Evolutionary conservation across 2,888 invertebrate species (phyloP).

Genomic region (Chelonus formosanus): DNA sequence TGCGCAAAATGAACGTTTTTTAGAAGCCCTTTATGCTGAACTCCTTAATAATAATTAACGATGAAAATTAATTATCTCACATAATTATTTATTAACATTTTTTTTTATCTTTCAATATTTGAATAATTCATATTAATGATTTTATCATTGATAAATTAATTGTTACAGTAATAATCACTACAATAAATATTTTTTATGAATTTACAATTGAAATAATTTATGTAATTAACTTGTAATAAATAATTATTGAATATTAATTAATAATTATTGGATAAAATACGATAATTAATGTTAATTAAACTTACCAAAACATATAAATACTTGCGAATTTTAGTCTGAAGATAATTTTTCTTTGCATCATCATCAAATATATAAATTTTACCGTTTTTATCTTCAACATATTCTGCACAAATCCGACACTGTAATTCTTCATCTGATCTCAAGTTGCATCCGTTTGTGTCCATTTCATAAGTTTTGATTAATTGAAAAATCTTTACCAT

Average conservation of each 20-base stretch:
- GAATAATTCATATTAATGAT: background rate
- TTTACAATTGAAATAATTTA: no score
- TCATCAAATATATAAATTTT: slow-evolving; percentile 66
- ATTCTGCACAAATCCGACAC: slow-evolving; percentile 74
- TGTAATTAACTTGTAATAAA: no score
- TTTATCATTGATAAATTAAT: background rate
- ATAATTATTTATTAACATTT: slow-evolving; percentile 4
- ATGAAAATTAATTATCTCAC: background rate
- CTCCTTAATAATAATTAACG: no score
- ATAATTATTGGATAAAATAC: no score
- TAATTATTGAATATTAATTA: no score
- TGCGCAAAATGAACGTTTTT: slow-evolving; percentile 32
- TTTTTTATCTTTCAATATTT: background rate
- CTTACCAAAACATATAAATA: slow-evolving; percentile 75
- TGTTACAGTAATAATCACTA: no score
- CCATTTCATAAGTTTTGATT: slow-evolving; percentile 36
- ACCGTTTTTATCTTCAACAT: slow-evolving; percentile 68
- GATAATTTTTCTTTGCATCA: slow-evolving; percentile 73
- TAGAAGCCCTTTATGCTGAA: no score
- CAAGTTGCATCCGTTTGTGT: slow-evolving; percentile 43
- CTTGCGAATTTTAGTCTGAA: slow-evolving; percentile 74
- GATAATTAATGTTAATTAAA: slow-evolving; percentile 33
- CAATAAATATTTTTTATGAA: no score
- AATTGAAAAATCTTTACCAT: background rate
- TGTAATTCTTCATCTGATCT: slow-evolving; percentile 45